Percentiles rank a stretch among this genome's conserved stretches.
Evolutionary conservation across 1,140 invertebrate species (phyloP).

Genomic region (Chlorops oryzae): DNA sequence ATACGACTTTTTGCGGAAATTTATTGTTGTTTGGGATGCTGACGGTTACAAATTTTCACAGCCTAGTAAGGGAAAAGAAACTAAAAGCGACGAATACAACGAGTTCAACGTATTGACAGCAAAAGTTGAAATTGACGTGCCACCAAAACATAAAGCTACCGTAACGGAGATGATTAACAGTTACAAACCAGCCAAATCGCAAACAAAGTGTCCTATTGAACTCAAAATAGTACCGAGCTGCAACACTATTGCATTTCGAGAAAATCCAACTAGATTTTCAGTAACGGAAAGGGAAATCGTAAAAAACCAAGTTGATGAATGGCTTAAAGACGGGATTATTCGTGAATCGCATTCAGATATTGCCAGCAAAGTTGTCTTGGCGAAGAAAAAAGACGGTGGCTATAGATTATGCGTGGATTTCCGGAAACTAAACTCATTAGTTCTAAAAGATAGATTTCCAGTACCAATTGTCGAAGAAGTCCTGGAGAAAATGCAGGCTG

Average conservation of each 20-base stretch:
- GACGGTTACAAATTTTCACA: background rate
- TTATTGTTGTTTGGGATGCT: background rate
- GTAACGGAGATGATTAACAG: background rate
- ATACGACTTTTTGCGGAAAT: background rate
- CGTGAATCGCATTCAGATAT: background rate
- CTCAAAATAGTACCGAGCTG: background rate
- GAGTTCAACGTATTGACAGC: background rate
- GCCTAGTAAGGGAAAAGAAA: no score
- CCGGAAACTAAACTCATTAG: constrained; percentile 18
- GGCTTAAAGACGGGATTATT: background rate
- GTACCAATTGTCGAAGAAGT: constrained; percentile 19
- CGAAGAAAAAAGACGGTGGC: constrained; percentile 22
- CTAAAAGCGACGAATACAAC: background rate
- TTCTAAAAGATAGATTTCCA: constrained; percentile 20
- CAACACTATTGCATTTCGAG: background rate
- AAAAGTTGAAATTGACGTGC: background rate
- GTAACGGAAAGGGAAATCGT: background rate
- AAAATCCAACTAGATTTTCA: background rate
- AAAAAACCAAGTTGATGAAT: background rate
- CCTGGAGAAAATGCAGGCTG: constrained; percentile 14
- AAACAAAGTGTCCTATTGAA: background rate
- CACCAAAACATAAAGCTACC: background rate
- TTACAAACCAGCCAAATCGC: background rate
- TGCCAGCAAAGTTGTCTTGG: constrained; percentile 27
- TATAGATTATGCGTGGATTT: constrained; percentile 22